These are phyloP conservation scores for Podocnemis expansa DNA, from an alignment of 2,113 vertebrate genomes.

Conservation along the genomic window DNA sequence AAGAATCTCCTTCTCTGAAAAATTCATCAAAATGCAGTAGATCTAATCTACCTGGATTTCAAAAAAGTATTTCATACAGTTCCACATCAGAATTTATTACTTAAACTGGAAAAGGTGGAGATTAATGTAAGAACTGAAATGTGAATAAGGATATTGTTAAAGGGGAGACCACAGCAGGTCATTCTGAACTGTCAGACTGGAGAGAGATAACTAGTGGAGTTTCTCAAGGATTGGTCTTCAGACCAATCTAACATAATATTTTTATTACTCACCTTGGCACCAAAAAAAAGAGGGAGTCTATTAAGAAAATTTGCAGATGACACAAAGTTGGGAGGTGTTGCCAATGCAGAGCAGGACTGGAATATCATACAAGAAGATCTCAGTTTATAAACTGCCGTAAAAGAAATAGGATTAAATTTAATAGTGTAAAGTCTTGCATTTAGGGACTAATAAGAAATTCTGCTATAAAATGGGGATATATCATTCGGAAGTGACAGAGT, in stretches of 20 bases:
- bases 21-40: not conserved
- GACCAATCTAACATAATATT: not conserved
- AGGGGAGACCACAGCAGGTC: too few species aligned
- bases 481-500: too few species aligned
- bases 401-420: not conserved
- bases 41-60: not conserved
- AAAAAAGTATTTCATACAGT: not conserved
- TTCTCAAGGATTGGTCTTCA: not conserved
- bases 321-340: not conserved
- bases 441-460: too few species aligned
- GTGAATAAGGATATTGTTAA: too few species aligned
- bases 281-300: not conserved
- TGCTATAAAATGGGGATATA: too few species aligned
- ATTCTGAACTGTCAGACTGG: too few species aligned
- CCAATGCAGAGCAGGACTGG: not conserved
- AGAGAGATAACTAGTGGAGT: too few species aligned
- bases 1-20: not conserved
- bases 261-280: not conserved
- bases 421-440: too few species aligned
- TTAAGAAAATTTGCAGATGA: not conserved
- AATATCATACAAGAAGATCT: not conserved
- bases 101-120: not conserved
- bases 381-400: not conserved
- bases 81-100: not conserved
- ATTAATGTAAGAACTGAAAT: too few species aligned